phyloP scores from a whole-genome alignment of 2,113 vertebrate genomes.

The Scomber colias region DNA sequence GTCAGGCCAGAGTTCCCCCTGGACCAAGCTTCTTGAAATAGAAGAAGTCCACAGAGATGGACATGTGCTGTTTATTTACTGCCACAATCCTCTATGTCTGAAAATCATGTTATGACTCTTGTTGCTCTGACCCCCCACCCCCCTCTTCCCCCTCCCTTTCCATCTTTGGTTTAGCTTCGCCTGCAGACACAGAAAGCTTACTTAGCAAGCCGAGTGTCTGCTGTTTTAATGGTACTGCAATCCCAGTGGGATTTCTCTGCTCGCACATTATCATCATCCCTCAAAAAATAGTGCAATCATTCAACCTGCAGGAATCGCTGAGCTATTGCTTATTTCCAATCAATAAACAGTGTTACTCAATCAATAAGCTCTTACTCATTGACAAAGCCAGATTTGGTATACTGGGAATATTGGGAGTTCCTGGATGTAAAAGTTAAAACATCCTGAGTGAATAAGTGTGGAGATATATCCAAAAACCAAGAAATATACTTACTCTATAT shows the following conservation, averaged over 20 bases:
- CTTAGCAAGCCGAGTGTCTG: slow-evolving; percentile 8
- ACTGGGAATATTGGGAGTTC: slow-evolving; percentile 8
- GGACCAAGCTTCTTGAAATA: slow-evolving; percentile 55
- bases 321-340: slow-evolving; percentile 39
- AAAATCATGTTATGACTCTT: slow-evolving; percentile 7
- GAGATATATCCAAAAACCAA: not conserved
- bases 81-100: slow-evolving; percentile 1
- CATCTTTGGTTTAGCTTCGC: slow-evolving; percentile 5
- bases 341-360: slow-evolving; percentile 20
- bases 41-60: slow-evolving; percentile 40
- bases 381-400: slow-evolving; percentile 7
- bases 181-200: slow-evolving; percentile 45
- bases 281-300: slow-evolving; percentile 36
- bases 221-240: slow-evolving; percentile 17
- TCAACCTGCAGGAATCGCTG: not conserved
- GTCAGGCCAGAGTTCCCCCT: slow-evolving; percentile 38
- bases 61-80: slow-evolving; percentile 50
- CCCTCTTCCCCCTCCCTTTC: not conserved
- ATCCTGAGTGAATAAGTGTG: not conserved
- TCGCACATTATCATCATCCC: slow-evolving; percentile 42
- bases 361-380: slow-evolving; percentile 27
- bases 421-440: slow-evolving; percentile 13
- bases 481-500: not conserved
- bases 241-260: slow-evolving; percentile 37
- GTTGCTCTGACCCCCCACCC: too few relatives aligned